Percentiles rank a stretch among this genome's conserved stretches.
These are phyloP conservation scores for Asteroscopus sphinx DNA, from an alignment of 2,888 invertebrate genomes.

Conservation along the genomic window DNA sequence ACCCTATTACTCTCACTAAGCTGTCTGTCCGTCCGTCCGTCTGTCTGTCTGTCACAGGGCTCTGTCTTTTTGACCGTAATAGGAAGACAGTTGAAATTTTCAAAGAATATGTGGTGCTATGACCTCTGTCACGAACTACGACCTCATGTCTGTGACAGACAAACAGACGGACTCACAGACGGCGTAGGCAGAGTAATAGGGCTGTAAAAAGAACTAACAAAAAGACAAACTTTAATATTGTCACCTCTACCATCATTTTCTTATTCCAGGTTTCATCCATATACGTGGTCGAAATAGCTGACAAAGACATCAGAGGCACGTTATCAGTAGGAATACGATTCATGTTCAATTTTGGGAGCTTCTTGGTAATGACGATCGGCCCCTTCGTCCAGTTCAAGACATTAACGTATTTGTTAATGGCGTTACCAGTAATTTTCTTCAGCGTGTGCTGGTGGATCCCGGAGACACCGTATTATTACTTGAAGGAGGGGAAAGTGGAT, in stretches of 20 bases:
- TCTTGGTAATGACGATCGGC: constrained; percentile 74
- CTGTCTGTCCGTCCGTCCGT: no score
- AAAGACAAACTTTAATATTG: no score
- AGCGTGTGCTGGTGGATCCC: constrained; percentile 86
- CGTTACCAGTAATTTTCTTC: constrained; percentile 79
- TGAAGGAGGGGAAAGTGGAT: constrained; percentile 81
- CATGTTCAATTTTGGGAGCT: constrained; percentile 73
- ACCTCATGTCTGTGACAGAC: no score
- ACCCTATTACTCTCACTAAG: no score
- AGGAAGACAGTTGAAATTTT: no score
- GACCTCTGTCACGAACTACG: no score
- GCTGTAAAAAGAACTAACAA: no score
- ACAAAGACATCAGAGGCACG: constrained; percentile 77
- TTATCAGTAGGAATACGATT: constrained; percentile 68
- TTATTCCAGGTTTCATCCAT: constrained; percentile 59
- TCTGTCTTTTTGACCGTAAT: no score
- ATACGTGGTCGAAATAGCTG: constrained; percentile 79
- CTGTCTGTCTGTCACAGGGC: no score
- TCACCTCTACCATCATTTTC: background rate
- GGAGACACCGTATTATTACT: constrained; percentile 88
- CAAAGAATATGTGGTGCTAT: no score
- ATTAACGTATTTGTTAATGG: constrained; percentile 14
- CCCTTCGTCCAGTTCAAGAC: constrained; percentile 62
- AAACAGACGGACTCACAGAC: no score
- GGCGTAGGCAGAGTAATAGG: no score